Evolutionary conservation across 2,113 vertebrate species (phyloP).

Genomic region (Calyptommatus sinebrachiatus): DNA sequence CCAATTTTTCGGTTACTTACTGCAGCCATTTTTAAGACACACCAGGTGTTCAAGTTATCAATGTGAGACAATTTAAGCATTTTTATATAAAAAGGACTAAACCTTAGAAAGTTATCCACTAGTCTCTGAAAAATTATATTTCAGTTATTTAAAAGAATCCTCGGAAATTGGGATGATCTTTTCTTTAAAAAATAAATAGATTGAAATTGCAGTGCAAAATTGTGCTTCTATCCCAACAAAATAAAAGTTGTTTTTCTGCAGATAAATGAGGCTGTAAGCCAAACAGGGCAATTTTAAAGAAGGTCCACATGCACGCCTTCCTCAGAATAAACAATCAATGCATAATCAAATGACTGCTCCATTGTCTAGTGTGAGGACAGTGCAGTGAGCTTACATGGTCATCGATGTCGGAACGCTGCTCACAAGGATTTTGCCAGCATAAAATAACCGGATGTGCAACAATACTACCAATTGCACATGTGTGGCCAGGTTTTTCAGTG

Average conservation of each 20-base stretch:
- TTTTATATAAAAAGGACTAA: slow-evolving; percentile 48
- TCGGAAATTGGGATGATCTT: slow-evolving; percentile 24
- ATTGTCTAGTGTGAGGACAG: not conserved
- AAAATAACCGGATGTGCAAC: too few species aligned
- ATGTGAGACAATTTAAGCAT: slow-evolving; percentile 42
- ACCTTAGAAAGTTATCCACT: slow-evolving; percentile 17
- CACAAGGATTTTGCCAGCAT: too few species aligned
- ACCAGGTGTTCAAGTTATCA: slow-evolving; percentile 58
- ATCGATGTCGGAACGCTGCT: too few species aligned
- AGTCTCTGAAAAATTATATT: slow-evolving; percentile 4
- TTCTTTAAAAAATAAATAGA: slow-evolving; percentile 28
- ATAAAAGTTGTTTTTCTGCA: not conserved
- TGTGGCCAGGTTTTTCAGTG: too few species aligned
- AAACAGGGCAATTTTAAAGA: not conserved
- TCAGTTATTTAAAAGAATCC: slow-evolving; percentile 10
- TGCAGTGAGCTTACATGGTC: too few species aligned
- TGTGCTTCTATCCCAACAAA: not conserved
- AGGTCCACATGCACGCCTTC: not conserved
- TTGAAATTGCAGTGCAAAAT: not conserved
- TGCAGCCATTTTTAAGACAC: slow-evolving; percentile 63
- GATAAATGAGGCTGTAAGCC: not conserved
- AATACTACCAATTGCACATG: too few species aligned
- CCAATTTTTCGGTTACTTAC: slow-evolving; percentile 66
- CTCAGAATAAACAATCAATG: not conserved
- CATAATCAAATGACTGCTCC: not conserved